Base-by-base conservation (phyloP, 2,113 vertebrate genomes). In the Patagioenas fasciata region DNA sequence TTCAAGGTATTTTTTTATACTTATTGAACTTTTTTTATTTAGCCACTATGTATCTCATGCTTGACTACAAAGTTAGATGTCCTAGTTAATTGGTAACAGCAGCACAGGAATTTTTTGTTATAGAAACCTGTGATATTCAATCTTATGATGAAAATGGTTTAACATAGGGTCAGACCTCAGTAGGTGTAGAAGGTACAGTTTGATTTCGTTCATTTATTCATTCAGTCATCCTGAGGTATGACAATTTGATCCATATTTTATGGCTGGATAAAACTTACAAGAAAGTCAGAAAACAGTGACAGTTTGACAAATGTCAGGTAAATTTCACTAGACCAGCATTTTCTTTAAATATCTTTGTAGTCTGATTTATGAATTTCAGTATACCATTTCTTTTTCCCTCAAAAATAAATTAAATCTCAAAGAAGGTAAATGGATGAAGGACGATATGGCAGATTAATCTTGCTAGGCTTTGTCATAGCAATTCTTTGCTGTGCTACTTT, bases 1-100 rank as follows among this genome's bases (percentile, higher is more conserved):
- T 98, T 98, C 97, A 98, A 98, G 98, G 98, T 98, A 98, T 64
- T 95, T 90, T 92, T 89, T 85, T 90, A 48, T 69, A 28, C 71
- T 81, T 91, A 61, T 29, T 73, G 28, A n/a, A 77, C 57, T 6
- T 23, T 92, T n/a, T 82, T 94, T 40, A 54, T 91, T 91, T 91
- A 58, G 72, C 23, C 5, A 17, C 40, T 95, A 19, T 72, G 7
- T 66, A n/a, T 79, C 29, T 88, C 28, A 21, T 80, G 34, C 44
- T 89, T n/a, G 16, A 24, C 56, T n/a, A 17, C 9, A 26, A 38
- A 54, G 16, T 38, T 38, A 21, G n/a, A 32, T 12, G 1, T 79
- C 32, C 82, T 82, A 56, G 56, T 78, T 66, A 81, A 28, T n/a
- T 90, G 32, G 28, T 90, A 95, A 57, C 32, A 57, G 58, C 18